Evolutionary conservation across 2,113 vertebrate genomes (phyloP).

Genomic region (Scopus umbretta): DNA sequence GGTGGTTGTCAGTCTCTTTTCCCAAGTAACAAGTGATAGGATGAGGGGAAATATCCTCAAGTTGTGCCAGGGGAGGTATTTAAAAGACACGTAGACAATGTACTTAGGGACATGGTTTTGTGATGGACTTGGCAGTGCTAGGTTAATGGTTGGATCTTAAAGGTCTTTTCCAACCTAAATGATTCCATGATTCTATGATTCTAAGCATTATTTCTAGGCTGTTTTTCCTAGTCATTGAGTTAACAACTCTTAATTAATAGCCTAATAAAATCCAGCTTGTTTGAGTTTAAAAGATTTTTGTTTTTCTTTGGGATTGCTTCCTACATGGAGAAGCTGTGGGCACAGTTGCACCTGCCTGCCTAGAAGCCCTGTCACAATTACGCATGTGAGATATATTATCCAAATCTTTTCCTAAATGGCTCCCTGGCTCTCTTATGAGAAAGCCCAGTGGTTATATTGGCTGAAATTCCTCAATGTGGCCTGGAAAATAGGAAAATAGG

Average conservation of each 20-base stretch:
- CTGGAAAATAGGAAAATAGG: not conserved
- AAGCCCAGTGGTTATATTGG: not conserved
- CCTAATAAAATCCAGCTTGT: not conserved
- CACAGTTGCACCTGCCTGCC: not conserved
- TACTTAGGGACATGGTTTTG: no score
- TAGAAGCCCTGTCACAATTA: not conserved
- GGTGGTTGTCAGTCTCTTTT: no score
- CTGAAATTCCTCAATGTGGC: not conserved
- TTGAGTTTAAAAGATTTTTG: not conserved
- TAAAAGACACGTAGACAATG: no score
- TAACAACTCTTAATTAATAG: not conserved
- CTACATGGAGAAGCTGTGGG: not conserved
- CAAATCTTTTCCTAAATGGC: not conserved
- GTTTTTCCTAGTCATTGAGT: not conserved
- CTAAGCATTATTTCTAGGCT: not conserved
- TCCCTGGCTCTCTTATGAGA: not conserved
- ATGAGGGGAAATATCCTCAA: no score
- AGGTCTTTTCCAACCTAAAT: no score
- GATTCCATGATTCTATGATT: no score
- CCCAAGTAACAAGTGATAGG: no score
- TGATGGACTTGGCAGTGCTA: no score
- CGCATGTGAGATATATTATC: not conserved
- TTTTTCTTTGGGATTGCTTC: not conserved
- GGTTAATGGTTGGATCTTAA: no score
- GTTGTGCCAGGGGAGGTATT: no score